Evolutionary conservation across 2,888 invertebrate genomes (phyloP).

Genomic region (Caenorhabditis sp.): DNA sequence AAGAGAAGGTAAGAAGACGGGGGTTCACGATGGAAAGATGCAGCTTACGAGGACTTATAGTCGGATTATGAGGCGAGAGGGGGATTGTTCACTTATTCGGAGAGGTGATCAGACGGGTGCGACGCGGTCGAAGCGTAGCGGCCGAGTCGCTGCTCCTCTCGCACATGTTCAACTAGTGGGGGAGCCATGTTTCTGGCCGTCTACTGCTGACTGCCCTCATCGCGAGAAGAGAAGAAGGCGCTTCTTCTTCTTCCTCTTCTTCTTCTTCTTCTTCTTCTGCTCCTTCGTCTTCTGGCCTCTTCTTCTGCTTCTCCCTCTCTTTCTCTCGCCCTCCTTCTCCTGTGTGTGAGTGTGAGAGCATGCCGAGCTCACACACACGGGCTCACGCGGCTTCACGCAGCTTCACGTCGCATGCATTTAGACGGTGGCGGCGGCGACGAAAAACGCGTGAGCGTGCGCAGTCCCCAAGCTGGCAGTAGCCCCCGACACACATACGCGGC

Average conservation of each 20-base stretch:
- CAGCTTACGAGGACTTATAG: constrained; percentile 12
- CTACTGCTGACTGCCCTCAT: constrained; percentile 41
- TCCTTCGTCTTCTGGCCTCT: constrained; percentile 26
- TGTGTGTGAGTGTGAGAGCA: constrained; percentile 24
- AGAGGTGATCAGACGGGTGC: constrained; percentile 41
- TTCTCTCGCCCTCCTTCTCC: constrained; percentile 21
- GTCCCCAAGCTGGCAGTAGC: constrained; percentile 26
- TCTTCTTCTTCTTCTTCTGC: constrained; percentile 39
- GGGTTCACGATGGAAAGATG: background rate
- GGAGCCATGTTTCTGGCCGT: constrained; percentile 43
- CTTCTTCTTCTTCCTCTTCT: constrained; percentile 31
- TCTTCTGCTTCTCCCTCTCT: constrained; percentile 13
- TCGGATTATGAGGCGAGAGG: constrained; percentile 8
- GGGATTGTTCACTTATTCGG: constrained; percentile 1
- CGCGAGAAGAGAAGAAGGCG: constrained; percentile 25
- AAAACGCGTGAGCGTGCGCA: constrained; percentile 28
- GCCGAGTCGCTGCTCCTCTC: constrained; percentile 13
- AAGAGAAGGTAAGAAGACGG: background rate
- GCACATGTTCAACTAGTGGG: constrained; percentile 47
- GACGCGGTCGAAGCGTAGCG: constrained; percentile 45
- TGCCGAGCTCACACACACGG: constrained; percentile 27
- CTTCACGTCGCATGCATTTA: constrained; percentile 47
- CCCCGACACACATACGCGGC: constrained; percentile 8
- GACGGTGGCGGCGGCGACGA: constrained; percentile 28
- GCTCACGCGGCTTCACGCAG: constrained; percentile 40